phyloP scores from a whole-genome alignment of 2,113 vertebrate species.

The Syrrhaptes paradoxus region DNA sequence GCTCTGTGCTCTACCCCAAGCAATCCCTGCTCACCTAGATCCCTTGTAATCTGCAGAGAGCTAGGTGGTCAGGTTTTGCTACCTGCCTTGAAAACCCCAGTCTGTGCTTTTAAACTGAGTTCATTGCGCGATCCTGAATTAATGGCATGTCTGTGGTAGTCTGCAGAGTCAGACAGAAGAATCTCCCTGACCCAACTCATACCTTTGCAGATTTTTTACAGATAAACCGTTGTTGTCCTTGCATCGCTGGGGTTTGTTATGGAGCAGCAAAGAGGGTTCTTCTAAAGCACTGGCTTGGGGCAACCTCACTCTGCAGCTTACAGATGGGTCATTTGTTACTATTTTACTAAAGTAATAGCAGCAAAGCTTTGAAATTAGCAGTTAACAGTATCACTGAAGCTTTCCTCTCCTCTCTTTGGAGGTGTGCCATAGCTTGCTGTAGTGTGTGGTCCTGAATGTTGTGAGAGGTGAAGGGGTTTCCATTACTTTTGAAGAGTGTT shows the following conservation, averaged over 20 bases:
- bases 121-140: neutral
- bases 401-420: neutral
- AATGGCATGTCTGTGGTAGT: neutral
- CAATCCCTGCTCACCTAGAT: neutral
- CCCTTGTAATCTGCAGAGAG: neutral
- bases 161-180: neutral
- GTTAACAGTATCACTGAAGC: neutral
- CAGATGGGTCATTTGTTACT: neutral
- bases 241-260: neutral
- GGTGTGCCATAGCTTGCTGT: neutral
- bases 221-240: neutral
- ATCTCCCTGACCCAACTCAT: neutral
- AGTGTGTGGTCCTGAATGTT: slow-evolving; percentile 35
- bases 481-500: neutral
- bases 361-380: neutral
- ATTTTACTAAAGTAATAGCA: neutral
- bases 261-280: neutral
- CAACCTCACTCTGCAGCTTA: neutral
- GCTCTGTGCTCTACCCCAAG: neutral
- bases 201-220: neutral
- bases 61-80: neutral
- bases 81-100: neutral
- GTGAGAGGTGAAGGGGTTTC: neutral
- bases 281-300: neutral
- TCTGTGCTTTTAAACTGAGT: neutral